Evolutionary conservation across 1,140 invertebrate genomes (phyloP).

Genomic region (Chironomus striatipennis): DNA sequence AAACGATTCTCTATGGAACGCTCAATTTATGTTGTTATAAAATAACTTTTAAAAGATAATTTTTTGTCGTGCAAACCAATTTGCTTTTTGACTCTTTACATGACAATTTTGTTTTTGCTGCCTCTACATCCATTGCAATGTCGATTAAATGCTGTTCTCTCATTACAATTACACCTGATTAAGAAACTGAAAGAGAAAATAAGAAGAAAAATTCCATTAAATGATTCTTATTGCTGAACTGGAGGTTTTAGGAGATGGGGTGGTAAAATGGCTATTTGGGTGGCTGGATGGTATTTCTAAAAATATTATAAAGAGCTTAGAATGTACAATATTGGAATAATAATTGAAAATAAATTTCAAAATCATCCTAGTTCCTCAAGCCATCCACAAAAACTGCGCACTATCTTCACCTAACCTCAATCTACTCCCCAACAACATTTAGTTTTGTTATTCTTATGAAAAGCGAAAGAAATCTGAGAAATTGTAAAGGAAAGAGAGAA

Average conservation of each 20-base stretch:
- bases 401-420: not conserved
- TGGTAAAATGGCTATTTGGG: too few relatives aligned
- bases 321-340: too few relatives aligned
- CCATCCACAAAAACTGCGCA: too few relatives aligned
- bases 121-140: not conserved
- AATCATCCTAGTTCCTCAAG: too few relatives aligned
- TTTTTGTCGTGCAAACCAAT: not conserved
- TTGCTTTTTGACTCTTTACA: not conserved
- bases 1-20: too few relatives aligned
- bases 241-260: too few relatives aligned
- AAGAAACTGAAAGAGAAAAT: not conserved
- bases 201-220: not conserved
- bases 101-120: not conserved
- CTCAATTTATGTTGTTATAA: not conserved
- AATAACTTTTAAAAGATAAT: not conserved
- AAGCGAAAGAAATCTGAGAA: slow-evolving; percentile 18
- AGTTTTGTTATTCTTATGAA: not conserved
- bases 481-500: not conserved
- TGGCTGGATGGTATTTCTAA: too few relatives aligned
- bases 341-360: too few relatives aligned
- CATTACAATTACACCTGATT: slow-evolving; percentile 13
- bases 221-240: not conserved
- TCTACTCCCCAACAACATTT: not conserved
- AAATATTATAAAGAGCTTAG: too few relatives aligned
- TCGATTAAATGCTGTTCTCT: slow-evolving; percentile 13